Conservation (phyloP, 2,113 vertebrate genomes). For the Phylloscopus trochilus region DNA sequence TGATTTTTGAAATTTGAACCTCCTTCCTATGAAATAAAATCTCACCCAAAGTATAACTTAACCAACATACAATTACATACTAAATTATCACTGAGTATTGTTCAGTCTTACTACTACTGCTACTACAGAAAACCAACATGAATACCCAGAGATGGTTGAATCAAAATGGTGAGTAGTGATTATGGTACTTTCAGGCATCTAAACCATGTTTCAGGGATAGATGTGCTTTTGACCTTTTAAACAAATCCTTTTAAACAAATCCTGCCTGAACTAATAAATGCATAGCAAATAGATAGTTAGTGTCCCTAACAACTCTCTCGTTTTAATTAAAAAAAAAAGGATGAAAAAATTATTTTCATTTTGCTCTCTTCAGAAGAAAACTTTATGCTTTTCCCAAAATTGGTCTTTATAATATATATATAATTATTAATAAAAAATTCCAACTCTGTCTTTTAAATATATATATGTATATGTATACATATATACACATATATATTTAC, state of each 20-base stretch:
- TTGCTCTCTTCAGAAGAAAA: background rate
- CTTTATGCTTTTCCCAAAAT: background rate
- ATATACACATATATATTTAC: background rate
- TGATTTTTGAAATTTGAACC: slow-evolving; percentile 35
- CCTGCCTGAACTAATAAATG: background rate
- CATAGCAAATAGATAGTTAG: background rate
- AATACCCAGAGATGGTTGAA: background rate
- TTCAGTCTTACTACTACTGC: background rate
- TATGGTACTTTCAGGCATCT: background rate
- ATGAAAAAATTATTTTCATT: background rate
- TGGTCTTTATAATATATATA: background rate
- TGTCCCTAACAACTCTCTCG: background rate
- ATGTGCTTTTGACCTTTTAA: background rate
- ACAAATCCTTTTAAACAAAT: background rate
- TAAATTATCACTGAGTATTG: background rate
- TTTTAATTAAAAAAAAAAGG: background rate
- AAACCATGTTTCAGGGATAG: background rate
- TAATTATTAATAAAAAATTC: background rate
- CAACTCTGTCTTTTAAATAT: background rate
- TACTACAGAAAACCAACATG: background rate
- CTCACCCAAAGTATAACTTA: background rate
- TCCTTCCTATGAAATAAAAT: background rate
- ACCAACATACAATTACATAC: background rate
- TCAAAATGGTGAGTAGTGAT: background rate
- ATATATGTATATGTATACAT: no score